These are phyloP conservation scores for Girardinichthys multiradiatus DNA, from an alignment of 2,113 vertebrate genomes.

Conservation along the genomic window DNA sequence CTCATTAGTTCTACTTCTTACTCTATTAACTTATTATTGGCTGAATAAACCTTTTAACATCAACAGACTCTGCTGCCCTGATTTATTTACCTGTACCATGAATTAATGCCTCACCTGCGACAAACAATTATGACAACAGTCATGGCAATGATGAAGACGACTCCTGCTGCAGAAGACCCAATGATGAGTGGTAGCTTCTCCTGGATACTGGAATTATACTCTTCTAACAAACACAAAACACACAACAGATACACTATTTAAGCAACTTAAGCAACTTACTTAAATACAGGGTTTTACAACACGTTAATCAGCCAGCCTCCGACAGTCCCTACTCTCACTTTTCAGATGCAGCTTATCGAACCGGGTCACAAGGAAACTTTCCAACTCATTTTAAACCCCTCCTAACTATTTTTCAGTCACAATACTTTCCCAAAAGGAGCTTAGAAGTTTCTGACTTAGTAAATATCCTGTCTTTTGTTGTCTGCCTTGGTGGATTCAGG, in stretches of 20 bases:
- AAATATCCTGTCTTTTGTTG: too few species aligned
- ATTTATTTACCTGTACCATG: neutral
- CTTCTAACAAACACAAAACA: slow-evolving; percentile 75
- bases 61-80: neutral
- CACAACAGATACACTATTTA: neutral
- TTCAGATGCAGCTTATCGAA: neutral
- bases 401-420: too few species aligned
- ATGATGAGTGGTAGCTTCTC: slow-evolving; percentile 96
- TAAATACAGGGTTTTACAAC: neutral
- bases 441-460: too few species aligned
- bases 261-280: neutral
- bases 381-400: too few species aligned
- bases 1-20: too few species aligned
- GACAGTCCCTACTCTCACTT: neutral
- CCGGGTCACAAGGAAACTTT: too few species aligned
- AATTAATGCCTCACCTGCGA: slow-evolving; percentile 81
- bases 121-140: slow-evolving; percentile 90
- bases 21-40: too few species aligned
- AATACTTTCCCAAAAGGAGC: too few species aligned
- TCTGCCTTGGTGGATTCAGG: too few species aligned
- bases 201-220: slow-evolving; percentile 93
- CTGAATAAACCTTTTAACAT: too few species aligned
- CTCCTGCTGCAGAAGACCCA: slow-evolving; percentile 87
- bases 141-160: slow-evolving; percentile 93
- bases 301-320: neutral